phyloP scores from a whole-genome alignment of 2,113 vertebrate genomes.

The Machaerirhynchus nigripectus region DNA sequence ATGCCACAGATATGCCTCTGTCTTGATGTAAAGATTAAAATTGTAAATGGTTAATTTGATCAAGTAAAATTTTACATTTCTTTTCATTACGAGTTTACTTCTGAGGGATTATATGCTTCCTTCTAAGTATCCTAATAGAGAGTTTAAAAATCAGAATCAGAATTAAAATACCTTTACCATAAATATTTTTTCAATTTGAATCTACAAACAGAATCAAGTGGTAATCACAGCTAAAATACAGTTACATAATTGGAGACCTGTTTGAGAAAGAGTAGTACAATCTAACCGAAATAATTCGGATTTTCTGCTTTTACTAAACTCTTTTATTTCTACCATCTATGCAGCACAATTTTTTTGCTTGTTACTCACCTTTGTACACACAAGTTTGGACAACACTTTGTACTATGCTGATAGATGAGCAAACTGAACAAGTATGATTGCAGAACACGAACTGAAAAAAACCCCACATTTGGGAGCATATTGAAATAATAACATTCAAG shows the following conservation, averaged over 20 bases:
- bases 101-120: not conserved
- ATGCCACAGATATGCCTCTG: not conserved
- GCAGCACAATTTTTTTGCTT: not conserved
- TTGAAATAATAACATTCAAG: not conserved
- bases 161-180: not conserved
- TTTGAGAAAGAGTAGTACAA: not conserved
- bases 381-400: not conserved
- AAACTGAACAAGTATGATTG: not conserved
- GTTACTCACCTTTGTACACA: not conserved
- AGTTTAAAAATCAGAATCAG: not conserved
- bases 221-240: not conserved
- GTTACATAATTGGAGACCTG: not conserved
- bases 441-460: not conserved
- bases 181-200: not conserved
- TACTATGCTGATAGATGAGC: not conserved
- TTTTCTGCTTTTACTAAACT: not conserved
- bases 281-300: not conserved
- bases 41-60: not conserved
- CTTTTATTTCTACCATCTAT: not conserved
- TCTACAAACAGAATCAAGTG: not conserved
- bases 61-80: not conserved
- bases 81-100: not conserved
- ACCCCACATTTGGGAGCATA: not conserved
- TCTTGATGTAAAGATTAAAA: not conserved
- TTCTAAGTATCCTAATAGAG: not conserved